Conservation (phyloP, 1,140 invertebrate species). For the Nylanderia fulva region DNA sequence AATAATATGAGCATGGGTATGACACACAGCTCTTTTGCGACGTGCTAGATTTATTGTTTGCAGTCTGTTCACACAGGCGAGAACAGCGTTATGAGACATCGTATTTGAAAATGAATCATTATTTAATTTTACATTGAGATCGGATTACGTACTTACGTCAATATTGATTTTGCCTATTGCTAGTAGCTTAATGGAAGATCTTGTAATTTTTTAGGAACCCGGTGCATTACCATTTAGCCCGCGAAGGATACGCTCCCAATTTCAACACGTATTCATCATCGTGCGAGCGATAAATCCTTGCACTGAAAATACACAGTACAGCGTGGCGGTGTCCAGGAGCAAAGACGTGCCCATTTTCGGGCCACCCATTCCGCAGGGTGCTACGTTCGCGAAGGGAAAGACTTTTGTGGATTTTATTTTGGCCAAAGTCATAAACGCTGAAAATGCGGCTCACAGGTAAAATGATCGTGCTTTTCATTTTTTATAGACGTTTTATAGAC, state of each 20-base stretch:
- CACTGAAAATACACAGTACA: slow-evolving; percentile 95
- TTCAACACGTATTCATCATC: slow-evolving; percentile 99
- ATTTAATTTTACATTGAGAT: slow-evolving; percentile 7
- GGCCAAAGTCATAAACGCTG: slow-evolving; percentile 99
- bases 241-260: slow-evolving; percentile 96
- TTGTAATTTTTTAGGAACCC: slow-evolving; percentile 88
- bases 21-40: slow-evolving; percentile 1
- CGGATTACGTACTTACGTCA: not conserved
- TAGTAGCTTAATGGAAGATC: not conserved
- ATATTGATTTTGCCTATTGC: not conserved
- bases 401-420: slow-evolving; percentile 97
- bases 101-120: slow-evolving; percentile 24
- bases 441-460: slow-evolving; percentile 95
- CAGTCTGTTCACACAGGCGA: not conserved
- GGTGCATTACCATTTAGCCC: slow-evolving; percentile 97
- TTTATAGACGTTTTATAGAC: no score
- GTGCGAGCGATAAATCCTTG: slow-evolving; percentile 96
- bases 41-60: slow-evolving; percentile 29
- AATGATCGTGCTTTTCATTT: not conserved
- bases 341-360: slow-evolving; percentile 98
- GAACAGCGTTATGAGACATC: not conserved
- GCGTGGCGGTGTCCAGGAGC: slow-evolving; percentile 96
- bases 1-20: not conserved
- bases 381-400: slow-evolving; percentile 94
- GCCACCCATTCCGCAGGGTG: slow-evolving; percentile 94